Conservation (phyloP, 2,113 vertebrate species). For the Carlito syrichta region DNA sequence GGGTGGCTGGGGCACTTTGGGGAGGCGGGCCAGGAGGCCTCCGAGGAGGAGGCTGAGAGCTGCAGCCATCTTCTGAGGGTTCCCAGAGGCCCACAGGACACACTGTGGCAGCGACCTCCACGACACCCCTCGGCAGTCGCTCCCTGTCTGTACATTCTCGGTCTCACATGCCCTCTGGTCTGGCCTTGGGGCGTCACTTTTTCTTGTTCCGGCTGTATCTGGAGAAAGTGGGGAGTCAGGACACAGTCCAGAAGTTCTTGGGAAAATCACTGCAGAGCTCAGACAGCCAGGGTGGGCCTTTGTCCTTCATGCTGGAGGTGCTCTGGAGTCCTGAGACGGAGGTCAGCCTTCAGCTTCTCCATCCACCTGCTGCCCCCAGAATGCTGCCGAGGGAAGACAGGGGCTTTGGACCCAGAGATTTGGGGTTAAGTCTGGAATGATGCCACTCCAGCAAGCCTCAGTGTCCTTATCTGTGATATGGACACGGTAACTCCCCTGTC, state of each 20-base stretch:
- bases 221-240: background rate
- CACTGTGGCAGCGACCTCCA: too few relatives aligned
- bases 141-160: background rate
- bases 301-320: fast-evolving
- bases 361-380: background rate
- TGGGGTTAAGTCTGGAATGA: background rate
- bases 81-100: background rate
- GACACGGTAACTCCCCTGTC: background rate
- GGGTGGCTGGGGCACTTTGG: background rate
- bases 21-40: background rate
- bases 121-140: background rate
- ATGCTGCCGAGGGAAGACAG: too few relatives aligned
- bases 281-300: background rate
- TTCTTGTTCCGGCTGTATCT: background rate
- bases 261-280: background rate
- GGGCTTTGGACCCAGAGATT: background rate
- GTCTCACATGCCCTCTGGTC: background rate
- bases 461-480: background rate
- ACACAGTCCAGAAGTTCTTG: background rate
- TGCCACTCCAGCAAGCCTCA: background rate
- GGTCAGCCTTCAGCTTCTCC: too few relatives aligned
- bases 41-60: background rate
- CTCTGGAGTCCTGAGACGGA: background rate
- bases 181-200: fast-evolving
- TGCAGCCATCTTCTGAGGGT: background rate